These are phyloP conservation scores for Chaenogobius annularis DNA, from an alignment of 2,113 vertebrate genomes.

Conservation along the genomic window DNA sequence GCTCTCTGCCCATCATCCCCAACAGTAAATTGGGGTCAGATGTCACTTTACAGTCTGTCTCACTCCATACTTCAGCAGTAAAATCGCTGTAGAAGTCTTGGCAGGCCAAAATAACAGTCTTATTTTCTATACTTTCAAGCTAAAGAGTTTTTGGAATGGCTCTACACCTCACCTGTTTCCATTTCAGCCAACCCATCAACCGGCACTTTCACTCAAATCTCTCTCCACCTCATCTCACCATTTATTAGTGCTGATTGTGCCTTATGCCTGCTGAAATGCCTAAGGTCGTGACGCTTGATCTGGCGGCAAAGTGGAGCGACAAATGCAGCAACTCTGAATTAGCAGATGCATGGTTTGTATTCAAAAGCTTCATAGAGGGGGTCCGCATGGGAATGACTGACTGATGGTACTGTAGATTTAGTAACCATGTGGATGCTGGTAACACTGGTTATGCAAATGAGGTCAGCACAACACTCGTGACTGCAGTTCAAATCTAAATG, in stretches of 20 bases:
- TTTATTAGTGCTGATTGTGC: conserved; percentile 9
- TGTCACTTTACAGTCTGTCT: conserved; percentile 2
- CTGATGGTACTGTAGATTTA: neutral
- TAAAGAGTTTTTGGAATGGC: conserved; percentile 23
- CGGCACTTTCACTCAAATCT: neutral
- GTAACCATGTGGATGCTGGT: conserved; percentile 19
- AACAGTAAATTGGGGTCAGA: neutral
- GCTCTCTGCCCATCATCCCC: neutral
- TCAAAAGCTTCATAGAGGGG: neutral
- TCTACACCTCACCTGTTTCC: conserved; percentile 8
- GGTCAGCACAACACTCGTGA: neutral
- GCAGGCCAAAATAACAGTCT: conserved; percentile 11
- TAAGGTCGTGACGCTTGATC: neutral
- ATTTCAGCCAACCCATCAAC: conserved; percentile 25
- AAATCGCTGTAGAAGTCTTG: conserved; percentile 17
- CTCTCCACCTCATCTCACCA: neutral
- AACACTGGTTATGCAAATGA: conserved; percentile 10
- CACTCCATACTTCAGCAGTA: neutral
- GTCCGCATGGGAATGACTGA: neutral
- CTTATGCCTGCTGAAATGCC: conserved; percentile 4
- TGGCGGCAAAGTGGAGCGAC: neutral
- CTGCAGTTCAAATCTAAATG: neutral
- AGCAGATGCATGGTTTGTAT: neutral
- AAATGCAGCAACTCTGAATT: conserved; percentile 4
- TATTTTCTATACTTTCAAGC: conserved; percentile 1